Conservation (phyloP, 2,888 invertebrate species). For the Cryptophagus acutangulus region DNA sequence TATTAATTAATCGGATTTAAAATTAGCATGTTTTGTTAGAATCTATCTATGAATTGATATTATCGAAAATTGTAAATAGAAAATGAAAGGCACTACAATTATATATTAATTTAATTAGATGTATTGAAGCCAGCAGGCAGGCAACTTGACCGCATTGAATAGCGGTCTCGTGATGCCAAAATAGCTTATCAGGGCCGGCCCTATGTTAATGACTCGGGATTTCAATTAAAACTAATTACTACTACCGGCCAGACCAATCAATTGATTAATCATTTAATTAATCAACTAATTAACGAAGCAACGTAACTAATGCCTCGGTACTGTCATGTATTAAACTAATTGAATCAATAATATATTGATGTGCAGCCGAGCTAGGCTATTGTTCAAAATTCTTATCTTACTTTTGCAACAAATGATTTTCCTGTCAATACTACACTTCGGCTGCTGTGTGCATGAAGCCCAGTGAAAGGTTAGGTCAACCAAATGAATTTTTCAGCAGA, state of each 20-base stretch:
- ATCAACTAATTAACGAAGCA: conserved; percentile 48
- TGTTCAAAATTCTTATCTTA: conserved; percentile 12
- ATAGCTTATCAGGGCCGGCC: conserved; percentile 55
- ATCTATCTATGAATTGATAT: too few species aligned
- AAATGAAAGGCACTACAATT: too few species aligned
- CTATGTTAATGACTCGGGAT: conserved; percentile 62
- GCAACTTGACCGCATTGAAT: conserved; percentile 34
- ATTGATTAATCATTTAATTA: conserved; percentile 50
- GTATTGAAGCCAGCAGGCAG: conserved; percentile 30
- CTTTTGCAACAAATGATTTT: conserved; percentile 7
- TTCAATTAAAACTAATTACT: conserved; percentile 60
- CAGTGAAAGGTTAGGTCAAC: conserved; percentile 38
- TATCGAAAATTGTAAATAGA: too few species aligned
- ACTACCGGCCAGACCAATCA: conserved; percentile 47
- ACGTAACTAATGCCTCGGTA: conserved; percentile 44
- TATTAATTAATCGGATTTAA: too few species aligned
- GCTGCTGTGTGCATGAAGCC: conserved; percentile 11
- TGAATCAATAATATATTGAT: conserved; percentile 32
- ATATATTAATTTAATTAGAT: conserved; percentile 38
- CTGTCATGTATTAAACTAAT: conserved; percentile 42
- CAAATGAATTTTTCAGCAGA: conserved; percentile 40
- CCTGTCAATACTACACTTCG: conserved; percentile 5
- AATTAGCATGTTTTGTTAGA: too few species aligned
- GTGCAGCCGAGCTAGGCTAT: conserved; percentile 10
- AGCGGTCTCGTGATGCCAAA: conserved; percentile 40